Conservation (phyloP, 2,888 invertebrate genomes). For the Polyploca ridens region DNA sequence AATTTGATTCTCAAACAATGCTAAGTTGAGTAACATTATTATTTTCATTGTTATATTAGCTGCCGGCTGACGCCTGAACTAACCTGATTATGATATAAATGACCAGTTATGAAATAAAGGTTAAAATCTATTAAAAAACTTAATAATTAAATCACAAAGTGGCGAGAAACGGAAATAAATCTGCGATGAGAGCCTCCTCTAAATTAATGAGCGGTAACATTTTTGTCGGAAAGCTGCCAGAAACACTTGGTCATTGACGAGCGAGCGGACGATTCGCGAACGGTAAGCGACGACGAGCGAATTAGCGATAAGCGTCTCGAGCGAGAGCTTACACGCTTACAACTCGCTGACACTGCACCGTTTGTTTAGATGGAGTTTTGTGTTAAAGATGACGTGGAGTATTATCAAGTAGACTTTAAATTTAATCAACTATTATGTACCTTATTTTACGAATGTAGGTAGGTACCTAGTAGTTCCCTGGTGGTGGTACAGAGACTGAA, state of each 20-base stretch:
- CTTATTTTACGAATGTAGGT: too few relatives aligned
- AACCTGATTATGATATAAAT: background rate
- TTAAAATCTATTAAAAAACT: background rate
- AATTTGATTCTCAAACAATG: background rate
- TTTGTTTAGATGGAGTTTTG: too few relatives aligned
- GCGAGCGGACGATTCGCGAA: background rate
- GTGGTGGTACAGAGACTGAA: too few relatives aligned
- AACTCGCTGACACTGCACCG: background rate
- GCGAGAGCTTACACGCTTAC: background rate
- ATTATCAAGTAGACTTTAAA: too few relatives aligned
- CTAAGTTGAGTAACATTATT: background rate
- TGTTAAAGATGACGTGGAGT: too few relatives aligned
- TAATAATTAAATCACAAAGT: background rate
- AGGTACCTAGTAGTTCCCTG: too few relatives aligned
- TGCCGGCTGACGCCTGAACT: background rate
- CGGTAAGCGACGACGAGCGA: slow-evolving; percentile 8
- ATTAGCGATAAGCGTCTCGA: slow-evolving; percentile 3
- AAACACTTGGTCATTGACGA: background rate
- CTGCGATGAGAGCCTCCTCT: background rate
- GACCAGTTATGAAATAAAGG: background rate
- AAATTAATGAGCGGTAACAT: slow-evolving; percentile 5
- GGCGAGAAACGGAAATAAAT: background rate
- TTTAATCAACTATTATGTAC: too few relatives aligned
- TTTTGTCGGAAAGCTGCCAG: background rate
- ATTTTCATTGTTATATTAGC: background rate